Conservation (phyloP, 2,888 invertebrate species). For the Clepsis dumicolana region DNA sequence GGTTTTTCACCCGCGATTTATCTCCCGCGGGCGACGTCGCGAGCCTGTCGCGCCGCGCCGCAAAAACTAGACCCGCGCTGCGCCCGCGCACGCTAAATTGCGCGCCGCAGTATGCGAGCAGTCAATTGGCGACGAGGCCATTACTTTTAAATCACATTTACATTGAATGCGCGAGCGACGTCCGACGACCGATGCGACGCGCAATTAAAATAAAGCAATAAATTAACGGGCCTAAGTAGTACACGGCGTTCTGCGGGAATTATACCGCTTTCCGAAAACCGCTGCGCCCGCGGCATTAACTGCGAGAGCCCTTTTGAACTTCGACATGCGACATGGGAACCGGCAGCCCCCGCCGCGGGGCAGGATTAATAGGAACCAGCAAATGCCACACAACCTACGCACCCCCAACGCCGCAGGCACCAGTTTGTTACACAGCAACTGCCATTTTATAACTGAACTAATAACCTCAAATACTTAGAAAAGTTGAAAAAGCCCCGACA, state of each 20-base stretch:
- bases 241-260: conserved; percentile 28
- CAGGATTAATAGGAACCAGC: no score
- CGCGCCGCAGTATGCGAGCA: conserved; percentile 45
- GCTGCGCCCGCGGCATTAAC: neutral
- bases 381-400: no score
- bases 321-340: neutral
- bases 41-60: conserved; percentile 45
- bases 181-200: conserved; percentile 60
- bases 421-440: neutral
- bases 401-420: neutral
- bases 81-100: conserved; percentile 31
- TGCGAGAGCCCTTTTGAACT: neutral
- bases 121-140: conserved; percentile 71
- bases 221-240: conserved; percentile 68
- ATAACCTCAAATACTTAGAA: no score
- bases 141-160: conserved; percentile 77
- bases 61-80: conserved; percentile 52
- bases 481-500: no score
- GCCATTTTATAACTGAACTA: neutral
- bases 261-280: conserved; percentile 10
- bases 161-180: conserved; percentile 76
- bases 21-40: conserved; percentile 57
- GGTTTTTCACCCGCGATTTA: conserved; percentile 78
- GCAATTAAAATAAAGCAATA: conserved; percentile 81
- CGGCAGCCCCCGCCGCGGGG: neutral